phyloP scores from a whole-genome alignment of 2,113 vertebrate species.

The Bubo scandiacus region DNA sequence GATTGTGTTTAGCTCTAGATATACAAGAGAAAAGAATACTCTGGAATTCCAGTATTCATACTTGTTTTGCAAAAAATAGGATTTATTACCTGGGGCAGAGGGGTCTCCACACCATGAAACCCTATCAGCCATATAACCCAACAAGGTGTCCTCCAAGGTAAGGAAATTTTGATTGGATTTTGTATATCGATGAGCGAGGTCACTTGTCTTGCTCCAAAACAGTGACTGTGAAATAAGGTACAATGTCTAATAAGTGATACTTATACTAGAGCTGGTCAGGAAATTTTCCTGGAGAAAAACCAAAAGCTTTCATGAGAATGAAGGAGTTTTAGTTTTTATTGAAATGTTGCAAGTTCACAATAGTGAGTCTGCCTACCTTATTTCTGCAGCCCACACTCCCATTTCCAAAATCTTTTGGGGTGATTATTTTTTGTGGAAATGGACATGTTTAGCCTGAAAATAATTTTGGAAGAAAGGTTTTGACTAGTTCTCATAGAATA shows the following conservation, averaged over 20 bases:
- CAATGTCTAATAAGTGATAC: not conserved
- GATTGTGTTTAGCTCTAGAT: not conserved
- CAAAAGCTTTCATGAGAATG: not conserved
- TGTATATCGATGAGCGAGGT: constrained; percentile 74
- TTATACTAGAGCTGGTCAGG: not conserved
- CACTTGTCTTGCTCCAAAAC: constrained; percentile 87
- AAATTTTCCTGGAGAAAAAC: not conserved
- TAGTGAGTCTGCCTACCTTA: not conserved
- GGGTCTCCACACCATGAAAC: constrained; percentile 84
- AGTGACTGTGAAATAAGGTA: constrained; percentile 73
- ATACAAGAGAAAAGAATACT: not conserved
- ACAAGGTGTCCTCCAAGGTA: constrained; percentile 83
- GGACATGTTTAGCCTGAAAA: not conserved
- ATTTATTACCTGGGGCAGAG: constrained; percentile 57
- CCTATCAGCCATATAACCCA: constrained; percentile 78
- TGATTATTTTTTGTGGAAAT: not conserved
- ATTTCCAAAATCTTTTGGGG: not conserved
- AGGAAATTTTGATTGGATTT: constrained; percentile 53
- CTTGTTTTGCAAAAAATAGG: not conserved
- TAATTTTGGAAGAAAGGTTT: not conserved
- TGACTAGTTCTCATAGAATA: not conserved
- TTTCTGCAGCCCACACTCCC: not conserved
- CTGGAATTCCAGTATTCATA: not conserved
- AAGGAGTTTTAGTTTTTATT: not conserved
- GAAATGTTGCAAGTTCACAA: not conserved